Evolutionary conservation across 1,140 invertebrate genomes (phyloP), one percentile per base, ranked within the genome.

Genomic region (Uloborus diversus): DNA sequence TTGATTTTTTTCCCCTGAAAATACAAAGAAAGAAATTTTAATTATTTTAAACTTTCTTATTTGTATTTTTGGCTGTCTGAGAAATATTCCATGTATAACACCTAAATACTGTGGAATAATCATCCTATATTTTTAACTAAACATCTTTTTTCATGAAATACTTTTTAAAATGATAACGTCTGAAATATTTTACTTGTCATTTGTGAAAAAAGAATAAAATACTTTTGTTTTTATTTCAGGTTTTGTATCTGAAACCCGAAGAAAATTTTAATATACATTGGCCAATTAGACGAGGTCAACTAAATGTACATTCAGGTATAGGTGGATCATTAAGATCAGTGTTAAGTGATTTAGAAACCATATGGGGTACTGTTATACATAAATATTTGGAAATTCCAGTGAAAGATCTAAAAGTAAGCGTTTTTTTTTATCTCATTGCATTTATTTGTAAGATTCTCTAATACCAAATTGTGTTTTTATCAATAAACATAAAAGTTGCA

Each of bases 221-320:
- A n/a, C n/a, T 64, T 86, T 90, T 9, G 85, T 93, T 1, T 86
- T 93, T 11, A 92, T 92, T 23, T 84, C 71, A 91, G 89, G 88
- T 94, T 37, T 86, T 97, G 3, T 90, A 91, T 82, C 86, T 95
- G 30, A 90, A 92, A 84, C 92, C 94, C 3, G 88, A 89, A 3
- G 89, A 91, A 56, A 88, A 91, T 68, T 97, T 93, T 84, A 94
- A 95, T 85, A 89, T 97, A 68, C 93, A 96, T 85, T 97, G 97
- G 88, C 96, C 96, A 13, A 93, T 95, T 79, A 90, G 90, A 84
- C 88, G 94, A 70, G 80, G 80, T 14, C 93, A 94, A 82, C 89
- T 98, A 13, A 96, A 98, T 88, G 83, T 97, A 7, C 95, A 97
- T 86, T 84, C 86, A 30, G 92, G 92, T 51, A 90, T 94, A 35